Conservation (phyloP, 2,113 vertebrate species). For the Pseudorasbora parva region DNA sequence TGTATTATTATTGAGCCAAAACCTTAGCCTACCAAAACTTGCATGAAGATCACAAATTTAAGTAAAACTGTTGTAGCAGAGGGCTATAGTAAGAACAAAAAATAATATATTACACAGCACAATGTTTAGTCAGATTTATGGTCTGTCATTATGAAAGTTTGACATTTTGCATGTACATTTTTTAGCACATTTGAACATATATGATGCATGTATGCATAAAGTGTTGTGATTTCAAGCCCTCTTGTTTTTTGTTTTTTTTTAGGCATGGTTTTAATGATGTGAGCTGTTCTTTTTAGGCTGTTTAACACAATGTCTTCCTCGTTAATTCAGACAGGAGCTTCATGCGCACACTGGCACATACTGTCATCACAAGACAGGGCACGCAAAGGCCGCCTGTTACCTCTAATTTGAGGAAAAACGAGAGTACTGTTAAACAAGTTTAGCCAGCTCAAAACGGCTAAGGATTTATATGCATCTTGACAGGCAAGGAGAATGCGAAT, state of each 20-base stretch:
- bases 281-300: background rate
- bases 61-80: no score
- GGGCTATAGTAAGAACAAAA: background rate
- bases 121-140: background rate
- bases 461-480: background rate
- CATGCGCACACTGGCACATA: background rate
- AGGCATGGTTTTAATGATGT: background rate
- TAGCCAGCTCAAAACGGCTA: background rate
- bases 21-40: no score
- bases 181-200: conserved; percentile 14
- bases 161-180: background rate
- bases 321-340: background rate
- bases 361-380: conserved; percentile 46
- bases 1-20: background rate
- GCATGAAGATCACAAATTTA: background rate
- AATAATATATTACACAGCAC: background rate
- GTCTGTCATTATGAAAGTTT: background rate
- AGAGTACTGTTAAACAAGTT: conserved; percentile 39
- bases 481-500: background rate
- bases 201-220: background rate
- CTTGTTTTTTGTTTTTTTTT: background rate
- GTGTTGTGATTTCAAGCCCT: conserved; percentile 3
- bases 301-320: background rate
- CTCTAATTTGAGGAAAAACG: conserved; percentile 19
- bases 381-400: no score